Conservation (phyloP, 2,888 invertebrate genomes). For the Harpalus rufipes region DNA sequence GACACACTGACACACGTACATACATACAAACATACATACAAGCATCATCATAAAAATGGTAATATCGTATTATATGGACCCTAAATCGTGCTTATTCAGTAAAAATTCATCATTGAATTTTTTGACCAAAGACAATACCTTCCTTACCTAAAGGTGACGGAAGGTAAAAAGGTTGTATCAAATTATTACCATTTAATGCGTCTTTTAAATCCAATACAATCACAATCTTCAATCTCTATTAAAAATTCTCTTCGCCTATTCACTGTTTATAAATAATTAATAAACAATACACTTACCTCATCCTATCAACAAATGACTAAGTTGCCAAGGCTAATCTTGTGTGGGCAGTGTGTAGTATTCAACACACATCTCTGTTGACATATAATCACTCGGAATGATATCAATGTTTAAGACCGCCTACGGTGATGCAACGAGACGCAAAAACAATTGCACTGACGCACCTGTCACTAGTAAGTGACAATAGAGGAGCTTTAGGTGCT, state of each 20-base stretch:
- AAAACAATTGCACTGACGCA: slow-evolving; percentile 47
- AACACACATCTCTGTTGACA: slow-evolving; percentile 21
- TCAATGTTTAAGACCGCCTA: slow-evolving; percentile 24
- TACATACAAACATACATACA: too few species aligned
- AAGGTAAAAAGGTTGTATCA: too few species aligned
- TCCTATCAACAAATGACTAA: slow-evolving; percentile 1
- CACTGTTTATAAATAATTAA: slow-evolving; percentile 23
- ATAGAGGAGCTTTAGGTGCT: neutral
- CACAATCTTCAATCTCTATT: neutral
- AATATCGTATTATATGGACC: too few species aligned
- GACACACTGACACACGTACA: too few species aligned
- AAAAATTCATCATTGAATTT: too few species aligned
- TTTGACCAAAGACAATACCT: too few species aligned
- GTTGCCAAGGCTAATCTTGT: slow-evolving; percentile 33
- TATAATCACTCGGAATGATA: neutral
- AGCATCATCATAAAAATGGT: too few species aligned
- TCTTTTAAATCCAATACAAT: neutral
- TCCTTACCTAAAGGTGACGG: too few species aligned
- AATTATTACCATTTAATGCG: neutral
- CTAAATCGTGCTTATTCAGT: too few species aligned
- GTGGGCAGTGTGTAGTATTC: slow-evolving; percentile 25
- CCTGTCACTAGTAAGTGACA: slow-evolving; percentile 4
- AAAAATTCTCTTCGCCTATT: neutral
- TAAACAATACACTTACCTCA: slow-evolving; percentile 25
- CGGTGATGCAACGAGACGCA: slow-evolving; percentile 23